Conservation (phyloP, 1,140 invertebrate species). For the Musca domestica region DNA sequence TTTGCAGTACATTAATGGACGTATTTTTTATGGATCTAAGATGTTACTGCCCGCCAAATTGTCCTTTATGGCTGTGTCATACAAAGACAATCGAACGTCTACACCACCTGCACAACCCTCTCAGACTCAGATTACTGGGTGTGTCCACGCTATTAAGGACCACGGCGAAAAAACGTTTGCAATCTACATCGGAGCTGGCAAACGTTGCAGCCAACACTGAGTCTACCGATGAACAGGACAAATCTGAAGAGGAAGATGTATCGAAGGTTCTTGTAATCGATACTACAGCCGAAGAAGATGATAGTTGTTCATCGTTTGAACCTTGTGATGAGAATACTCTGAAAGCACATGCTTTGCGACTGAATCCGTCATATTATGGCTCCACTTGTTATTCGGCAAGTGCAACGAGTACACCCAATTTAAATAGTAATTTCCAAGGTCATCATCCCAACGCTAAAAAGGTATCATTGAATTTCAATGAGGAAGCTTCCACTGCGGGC, state of each 20-base stretch:
- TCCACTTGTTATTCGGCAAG: constrained; percentile 29
- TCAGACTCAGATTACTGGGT: constrained; percentile 23
- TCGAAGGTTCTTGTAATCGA: constrained; percentile 40
- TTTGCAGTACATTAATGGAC: constrained; percentile 46
- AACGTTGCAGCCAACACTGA: neutral
- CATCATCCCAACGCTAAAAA: constrained; percentile 46
- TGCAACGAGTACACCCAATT: constrained; percentile 40
- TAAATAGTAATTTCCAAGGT: constrained; percentile 3
- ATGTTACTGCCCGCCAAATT: constrained; percentile 48
- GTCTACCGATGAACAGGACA: constrained; percentile 42
- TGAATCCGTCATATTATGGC: constrained; percentile 42
- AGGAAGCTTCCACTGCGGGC: constrained; percentile 33
- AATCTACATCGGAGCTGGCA: constrained; percentile 30
- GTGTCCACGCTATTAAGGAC: constrained; percentile 43
- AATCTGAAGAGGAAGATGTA: constrained; percentile 47
- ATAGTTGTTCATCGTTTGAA: constrained; percentile 42
- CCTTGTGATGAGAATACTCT: constrained; percentile 44
- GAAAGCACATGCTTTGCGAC: constrained; percentile 39
- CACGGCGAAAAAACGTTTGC: constrained; percentile 43
- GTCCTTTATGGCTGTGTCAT: constrained; percentile 40
- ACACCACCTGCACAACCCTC: neutral
- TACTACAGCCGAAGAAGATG: constrained; percentile 41
- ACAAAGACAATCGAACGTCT: constrained; percentile 9
- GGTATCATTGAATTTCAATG: constrained; percentile 40
- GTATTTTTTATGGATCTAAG: constrained; percentile 49